Evolutionary conservation across 1,140 invertebrate genomes (phyloP), one percentile per base, ranked within the genome.

Genomic region (Macrobrachium nipponense): DNA sequence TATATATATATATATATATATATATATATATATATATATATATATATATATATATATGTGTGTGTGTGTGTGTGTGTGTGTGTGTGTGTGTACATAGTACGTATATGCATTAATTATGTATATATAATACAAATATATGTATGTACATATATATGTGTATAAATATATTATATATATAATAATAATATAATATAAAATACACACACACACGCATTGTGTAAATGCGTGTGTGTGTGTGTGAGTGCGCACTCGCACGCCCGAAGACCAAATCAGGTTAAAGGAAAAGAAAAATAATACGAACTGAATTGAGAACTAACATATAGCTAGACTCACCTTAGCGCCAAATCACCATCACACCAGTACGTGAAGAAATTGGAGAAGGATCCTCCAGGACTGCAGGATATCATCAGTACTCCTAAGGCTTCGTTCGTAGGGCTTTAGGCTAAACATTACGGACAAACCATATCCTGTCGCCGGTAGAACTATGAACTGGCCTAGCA

Each of bases 351-450:
- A 60, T 92, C 91, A 51, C 88, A 89, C 89, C 91, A 91, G 86
- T 90, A 92, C 2, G 91, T 90, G 87, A 92, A 91, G 43, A 92
- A 90, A 77, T 92, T 92, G 5, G 91, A 91, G 61, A 91, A 91
- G 10, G 91, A 90, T 43, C 91, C 91, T 8, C 91, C 91, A 2
- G 91, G 91, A 87, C 90, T 90, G 78, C 90, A 91, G 11, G 90
- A 90, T 36, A 92, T 89, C 15, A 92, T 89, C 7, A 92, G 89
- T n/a, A 87, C 72, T 15, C 90, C 90, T n/a, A 91, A 85, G 20
- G 90, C 90, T 17, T 89, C 89, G 72, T 17, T 89, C 89, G 72
- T 89, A 86, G 15, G 88, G 88, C 17, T 82, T 72, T 14, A 91
- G 75, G 82, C 89, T 88, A 64, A 90, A 89, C 36, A 88, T 77